Percentiles rank a stretch among this genome's conserved stretches.
Conservation (phyloP, 2,797 vertebrate genomes). For the Calcarius lapponicus region DNA sequence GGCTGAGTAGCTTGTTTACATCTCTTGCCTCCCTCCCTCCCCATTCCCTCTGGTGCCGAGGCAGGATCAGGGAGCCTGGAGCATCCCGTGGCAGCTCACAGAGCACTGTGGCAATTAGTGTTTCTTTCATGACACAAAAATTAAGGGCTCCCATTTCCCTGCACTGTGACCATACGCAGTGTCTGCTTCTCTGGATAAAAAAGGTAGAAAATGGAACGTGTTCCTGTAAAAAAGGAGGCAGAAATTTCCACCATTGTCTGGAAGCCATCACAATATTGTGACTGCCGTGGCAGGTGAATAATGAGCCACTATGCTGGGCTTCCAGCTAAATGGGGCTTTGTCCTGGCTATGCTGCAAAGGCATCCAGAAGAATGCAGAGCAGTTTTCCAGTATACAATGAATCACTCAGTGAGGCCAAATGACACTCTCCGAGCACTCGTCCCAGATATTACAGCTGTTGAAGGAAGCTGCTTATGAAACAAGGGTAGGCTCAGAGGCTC, state of each 20-base stretch:
- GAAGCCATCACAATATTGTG: constrained; percentile 31
- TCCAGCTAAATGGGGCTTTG: constrained; percentile 58
- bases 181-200: background rate
- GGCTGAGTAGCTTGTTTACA: background rate
- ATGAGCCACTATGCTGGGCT: constrained; percentile 33
- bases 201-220: background rate
- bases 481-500: constrained; percentile 42
- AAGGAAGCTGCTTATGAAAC: constrained; percentile 65
- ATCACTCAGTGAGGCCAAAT: constrained; percentile 68
- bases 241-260: constrained; percentile 30
- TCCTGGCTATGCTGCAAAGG: constrained; percentile 48
- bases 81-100: background rate
- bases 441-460: constrained; percentile 66
- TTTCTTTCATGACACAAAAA: background rate
- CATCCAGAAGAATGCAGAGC: constrained; percentile 65
- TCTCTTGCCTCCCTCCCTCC: background rate
- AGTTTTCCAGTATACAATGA: constrained; percentile 66
- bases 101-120: background rate
- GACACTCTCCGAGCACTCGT: constrained; percentile 42
- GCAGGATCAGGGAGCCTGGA: background rate
- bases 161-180: fast-evolving
- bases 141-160: background rate
- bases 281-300: constrained; percentile 58
- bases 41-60: background rate
- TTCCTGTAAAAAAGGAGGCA: background rate